Evolutionary conservation across 1,140 invertebrate species (phyloP).

Genomic region (Eumeta japonica): DNA sequence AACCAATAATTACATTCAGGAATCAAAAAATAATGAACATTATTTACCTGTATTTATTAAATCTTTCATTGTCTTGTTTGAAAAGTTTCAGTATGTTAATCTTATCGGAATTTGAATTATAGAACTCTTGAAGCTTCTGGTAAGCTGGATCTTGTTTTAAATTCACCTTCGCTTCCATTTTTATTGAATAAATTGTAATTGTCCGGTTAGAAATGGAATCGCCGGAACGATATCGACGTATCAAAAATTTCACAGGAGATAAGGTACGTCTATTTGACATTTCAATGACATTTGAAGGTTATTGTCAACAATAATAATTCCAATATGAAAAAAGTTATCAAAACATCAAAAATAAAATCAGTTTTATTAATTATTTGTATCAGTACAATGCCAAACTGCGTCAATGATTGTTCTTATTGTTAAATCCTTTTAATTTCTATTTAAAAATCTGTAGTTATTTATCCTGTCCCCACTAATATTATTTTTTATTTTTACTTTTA

Average conservation of each 20-base stretch:
- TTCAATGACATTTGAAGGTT: conserved; percentile 52
- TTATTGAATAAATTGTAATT: conserved; percentile 19
- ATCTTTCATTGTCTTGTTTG: conserved; percentile 71
- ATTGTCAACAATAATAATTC: conserved; percentile 8
- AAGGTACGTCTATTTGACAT: conserved; percentile 49
- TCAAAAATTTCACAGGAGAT: conserved; percentile 41
- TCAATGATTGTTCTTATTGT: no score
- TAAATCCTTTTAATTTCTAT: no score
- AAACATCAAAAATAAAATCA: no score
- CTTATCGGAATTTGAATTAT: conserved; percentile 63
- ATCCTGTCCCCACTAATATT: no score
- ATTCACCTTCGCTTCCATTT: conserved; percentile 46
- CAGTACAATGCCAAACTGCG: no score
- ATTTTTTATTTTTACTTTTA: no score
- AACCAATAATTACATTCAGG: no score
- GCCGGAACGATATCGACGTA: no score
- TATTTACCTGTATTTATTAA: conserved; percentile 77
- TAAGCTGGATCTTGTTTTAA: conserved; percentile 68
- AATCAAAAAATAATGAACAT: background rate
- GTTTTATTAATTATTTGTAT: no score
- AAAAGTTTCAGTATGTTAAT: conserved; percentile 80
- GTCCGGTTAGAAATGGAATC: no score
- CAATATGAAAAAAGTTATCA: background rate
- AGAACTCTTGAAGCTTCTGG: conserved; percentile 72
- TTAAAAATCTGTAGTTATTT: no score